These are phyloP conservation scores for Cetoscarus ocellatus DNA, from an alignment of 2,797 vertebrate genomes.

Conservation along the genomic window DNA sequence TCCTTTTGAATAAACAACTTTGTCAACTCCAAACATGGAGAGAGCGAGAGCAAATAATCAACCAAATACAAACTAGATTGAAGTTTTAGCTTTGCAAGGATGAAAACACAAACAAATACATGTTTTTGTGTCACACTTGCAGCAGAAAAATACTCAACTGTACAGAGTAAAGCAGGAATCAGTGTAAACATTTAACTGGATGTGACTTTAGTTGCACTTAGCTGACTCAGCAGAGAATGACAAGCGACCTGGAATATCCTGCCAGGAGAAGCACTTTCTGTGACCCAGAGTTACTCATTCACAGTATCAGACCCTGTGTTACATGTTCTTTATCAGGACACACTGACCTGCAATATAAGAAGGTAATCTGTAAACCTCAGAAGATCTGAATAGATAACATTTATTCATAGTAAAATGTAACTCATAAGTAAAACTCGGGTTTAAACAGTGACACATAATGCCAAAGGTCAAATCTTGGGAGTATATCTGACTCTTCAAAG, in stretches of 20 bases:
- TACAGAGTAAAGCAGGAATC: conserved; percentile 1
- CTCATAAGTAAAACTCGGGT: not conserved
- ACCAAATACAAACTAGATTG: not conserved
- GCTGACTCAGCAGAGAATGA: conserved; percentile 19
- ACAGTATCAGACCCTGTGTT: conserved; percentile 15
- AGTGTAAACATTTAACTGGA: conserved; percentile 5
- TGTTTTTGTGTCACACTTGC: not conserved
- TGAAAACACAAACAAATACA: not conserved
- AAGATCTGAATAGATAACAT: conserved; percentile 6
- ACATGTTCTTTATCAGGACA: not conserved
- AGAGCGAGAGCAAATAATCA: not conserved
- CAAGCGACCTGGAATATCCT: not conserved
- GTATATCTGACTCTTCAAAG: too few species aligned
- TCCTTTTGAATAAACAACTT: not conserved
- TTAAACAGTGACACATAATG: too few species aligned
- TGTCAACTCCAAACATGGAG: not conserved
- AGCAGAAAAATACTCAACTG: not conserved
- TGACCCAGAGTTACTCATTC: conserved; percentile 51
- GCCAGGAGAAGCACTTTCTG: not conserved
- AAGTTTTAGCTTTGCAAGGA: not conserved
- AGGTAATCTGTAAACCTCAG: not conserved
- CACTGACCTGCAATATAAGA: conserved; percentile 25
- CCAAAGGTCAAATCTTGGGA: too few species aligned
- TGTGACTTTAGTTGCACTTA: not conserved
- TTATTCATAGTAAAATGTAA: not conserved